phyloP scores from a whole-genome alignment of 2,113 vertebrate genomes.

The Eonycteris spelaea region DNA sequence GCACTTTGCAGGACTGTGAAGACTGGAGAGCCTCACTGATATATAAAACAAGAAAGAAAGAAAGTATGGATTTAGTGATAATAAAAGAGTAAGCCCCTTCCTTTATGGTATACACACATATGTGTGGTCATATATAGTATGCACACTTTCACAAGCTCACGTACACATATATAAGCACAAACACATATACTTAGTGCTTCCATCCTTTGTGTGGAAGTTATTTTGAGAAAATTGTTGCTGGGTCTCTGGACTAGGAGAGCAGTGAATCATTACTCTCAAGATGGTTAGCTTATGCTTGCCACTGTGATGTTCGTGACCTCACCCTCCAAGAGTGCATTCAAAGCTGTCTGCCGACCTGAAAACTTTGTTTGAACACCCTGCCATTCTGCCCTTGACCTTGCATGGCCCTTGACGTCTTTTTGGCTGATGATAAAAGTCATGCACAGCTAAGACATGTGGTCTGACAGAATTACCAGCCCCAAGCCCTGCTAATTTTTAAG shows the following conservation, averaged over 20 bases:
- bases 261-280: slow-evolving; percentile 46
- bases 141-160: not conserved
- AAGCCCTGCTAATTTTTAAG: slow-evolving; percentile 61
- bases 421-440: slow-evolving; percentile 77
- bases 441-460: slow-evolving; percentile 53
- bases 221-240: not conserved
- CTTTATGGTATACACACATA: not conserved
- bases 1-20: not conserved
- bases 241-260: not conserved
- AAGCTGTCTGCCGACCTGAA: slow-evolving; percentile 11
- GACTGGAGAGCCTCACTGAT: not conserved
- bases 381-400: slow-evolving; percentile 69
- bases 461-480: slow-evolving; percentile 70
- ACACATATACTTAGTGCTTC: not conserved
- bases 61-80: not conserved
- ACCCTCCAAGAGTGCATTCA: slow-evolving; percentile 51
- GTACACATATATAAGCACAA: not conserved
- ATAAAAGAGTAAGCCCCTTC: not conserved
- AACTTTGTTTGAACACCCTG: slow-evolving; percentile 73
- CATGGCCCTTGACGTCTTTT: slow-evolving; percentile 68
- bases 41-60: not conserved
- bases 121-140: not conserved
- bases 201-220: slow-evolving; percentile 28
- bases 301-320: not conserved
- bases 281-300: slow-evolving; percentile 27